Evolutionary conservation across 2,113 vertebrate genomes (phyloP).

Genomic region (Cavia porcellus): DNA sequence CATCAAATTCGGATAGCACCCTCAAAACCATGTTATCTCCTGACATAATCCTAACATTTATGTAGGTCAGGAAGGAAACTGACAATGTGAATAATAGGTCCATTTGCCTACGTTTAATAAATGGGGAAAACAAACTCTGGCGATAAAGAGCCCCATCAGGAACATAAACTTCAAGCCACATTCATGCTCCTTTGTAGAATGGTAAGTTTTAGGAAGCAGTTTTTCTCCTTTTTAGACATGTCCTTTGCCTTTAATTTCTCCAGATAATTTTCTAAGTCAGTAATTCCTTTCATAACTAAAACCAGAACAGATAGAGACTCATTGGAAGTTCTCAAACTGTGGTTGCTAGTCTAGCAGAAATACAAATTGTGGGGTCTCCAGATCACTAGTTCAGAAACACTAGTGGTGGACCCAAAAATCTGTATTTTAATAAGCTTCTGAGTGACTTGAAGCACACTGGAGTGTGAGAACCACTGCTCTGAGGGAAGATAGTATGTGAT

Average conservation of each 20-base stretch:
- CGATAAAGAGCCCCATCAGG: not conserved
- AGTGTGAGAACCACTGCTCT: not conserved
- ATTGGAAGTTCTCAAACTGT: not conserved
- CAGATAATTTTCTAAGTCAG: not conserved
- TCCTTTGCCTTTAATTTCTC: constrained; percentile 4
- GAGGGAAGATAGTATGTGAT: not conserved
- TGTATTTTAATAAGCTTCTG: not conserved
- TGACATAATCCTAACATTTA: constrained; percentile 5
- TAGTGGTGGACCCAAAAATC: not conserved
- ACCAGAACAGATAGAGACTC: not conserved
- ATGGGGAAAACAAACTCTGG: not conserved
- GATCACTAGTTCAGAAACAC: constrained; percentile 5
- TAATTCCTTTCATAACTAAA: constrained; percentile 32
- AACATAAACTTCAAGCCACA: not conserved
- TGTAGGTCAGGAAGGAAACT: not conserved
- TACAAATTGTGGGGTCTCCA: not conserved
- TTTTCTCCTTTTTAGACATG: not conserved
- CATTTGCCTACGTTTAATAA: not conserved
- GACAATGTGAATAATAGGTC: not conserved
- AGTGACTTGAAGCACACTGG: not conserved
- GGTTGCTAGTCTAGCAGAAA: not conserved
- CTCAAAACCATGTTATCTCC: not conserved
- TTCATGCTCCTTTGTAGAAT: not conserved
- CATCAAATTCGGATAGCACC: not conserved
- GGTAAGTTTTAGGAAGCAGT: not conserved